Conservation (phyloP, 2,797 vertebrate genomes). For the Chromobotia macracanthus region DNA sequence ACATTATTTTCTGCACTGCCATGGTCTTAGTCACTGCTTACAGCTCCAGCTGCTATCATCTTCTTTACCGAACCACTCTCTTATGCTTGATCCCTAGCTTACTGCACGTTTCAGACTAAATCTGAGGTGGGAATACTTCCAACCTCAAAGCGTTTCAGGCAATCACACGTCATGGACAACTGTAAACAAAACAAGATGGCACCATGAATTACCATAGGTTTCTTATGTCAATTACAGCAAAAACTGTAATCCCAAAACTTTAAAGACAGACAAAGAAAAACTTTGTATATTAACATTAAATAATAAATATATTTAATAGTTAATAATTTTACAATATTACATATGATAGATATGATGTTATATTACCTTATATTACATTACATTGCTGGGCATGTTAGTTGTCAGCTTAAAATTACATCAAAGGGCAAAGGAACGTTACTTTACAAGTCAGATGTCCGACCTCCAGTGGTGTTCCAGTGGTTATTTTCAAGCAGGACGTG, state of each 20-base stretch:
- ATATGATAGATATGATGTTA: too few species aligned
- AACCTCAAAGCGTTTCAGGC: neutral
- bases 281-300: too few species aligned
- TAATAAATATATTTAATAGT: too few species aligned
- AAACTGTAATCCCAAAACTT: neutral
- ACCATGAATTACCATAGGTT: neutral
- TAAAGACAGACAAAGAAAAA: neutral
- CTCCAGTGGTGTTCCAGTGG: conserved; percentile 83
- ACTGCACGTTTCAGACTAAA: neutral
- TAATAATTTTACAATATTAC: too few species aligned
- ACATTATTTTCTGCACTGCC: neutral
- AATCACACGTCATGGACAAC: neutral
- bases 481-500: too few species aligned
- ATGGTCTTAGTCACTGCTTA: neutral
- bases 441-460: conserved; percentile 64
- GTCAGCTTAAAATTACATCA: neutral
- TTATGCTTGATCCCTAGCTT: conserved; percentile 3
- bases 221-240: neutral
- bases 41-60: conserved; percentile 8
- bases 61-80: conserved; percentile 48
- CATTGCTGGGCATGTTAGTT: too few species aligned
- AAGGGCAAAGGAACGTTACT: neutral
- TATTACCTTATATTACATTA: too few species aligned
- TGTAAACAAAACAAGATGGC: too few species aligned
- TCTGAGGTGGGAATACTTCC: neutral